These are phyloP conservation scores for Nematostella vectensis DNA, from an alignment of 92 coral and sea anemone genomes.

Conservation along the genomic window DNA sequence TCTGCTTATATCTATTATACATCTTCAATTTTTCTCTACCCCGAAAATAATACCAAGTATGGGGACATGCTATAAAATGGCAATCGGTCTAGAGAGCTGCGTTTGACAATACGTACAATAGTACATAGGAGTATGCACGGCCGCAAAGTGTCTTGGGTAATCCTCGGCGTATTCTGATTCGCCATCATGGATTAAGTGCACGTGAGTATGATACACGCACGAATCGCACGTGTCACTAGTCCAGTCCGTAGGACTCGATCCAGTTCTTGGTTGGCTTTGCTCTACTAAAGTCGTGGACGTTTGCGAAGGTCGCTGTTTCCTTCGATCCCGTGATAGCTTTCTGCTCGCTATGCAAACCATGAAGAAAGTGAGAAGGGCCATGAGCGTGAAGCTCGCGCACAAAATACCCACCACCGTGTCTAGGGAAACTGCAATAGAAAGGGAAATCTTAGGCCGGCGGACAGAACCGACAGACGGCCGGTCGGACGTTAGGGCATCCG, in stretches of 20 bases:
- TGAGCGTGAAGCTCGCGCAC: slow-evolving; percentile 27
- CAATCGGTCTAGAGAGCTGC: background rate
- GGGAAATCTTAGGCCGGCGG: background rate
- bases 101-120: background rate
- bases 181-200: slow-evolving; percentile 11
- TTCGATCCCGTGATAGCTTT: slow-evolving; percentile 18
- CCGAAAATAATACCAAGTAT: too few species aligned
- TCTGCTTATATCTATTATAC: too few species aligned
- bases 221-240: background rate
- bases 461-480: too few species aligned
- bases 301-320: background rate
- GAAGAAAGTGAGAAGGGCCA: slow-evolving; percentile 28
- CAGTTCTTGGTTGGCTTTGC: background rate
- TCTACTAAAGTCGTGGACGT: background rate
- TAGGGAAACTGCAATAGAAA: slow-evolving; percentile 13
- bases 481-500: too few species aligned
- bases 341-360: slow-evolving; percentile 35
- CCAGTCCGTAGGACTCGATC: background rate
- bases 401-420: slow-evolving; percentile 33
- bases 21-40: too few species aligned
- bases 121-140: background rate
- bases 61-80: background rate
- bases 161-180: slow-evolving; percentile 7
- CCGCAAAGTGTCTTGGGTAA: background rate
- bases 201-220: slow-evolving; percentile 19